Percentiles rank a stretch among this genome's conserved stretches.
Conservation (phyloP, 1,140 invertebrate species). For the Magallana angulata region DNA sequence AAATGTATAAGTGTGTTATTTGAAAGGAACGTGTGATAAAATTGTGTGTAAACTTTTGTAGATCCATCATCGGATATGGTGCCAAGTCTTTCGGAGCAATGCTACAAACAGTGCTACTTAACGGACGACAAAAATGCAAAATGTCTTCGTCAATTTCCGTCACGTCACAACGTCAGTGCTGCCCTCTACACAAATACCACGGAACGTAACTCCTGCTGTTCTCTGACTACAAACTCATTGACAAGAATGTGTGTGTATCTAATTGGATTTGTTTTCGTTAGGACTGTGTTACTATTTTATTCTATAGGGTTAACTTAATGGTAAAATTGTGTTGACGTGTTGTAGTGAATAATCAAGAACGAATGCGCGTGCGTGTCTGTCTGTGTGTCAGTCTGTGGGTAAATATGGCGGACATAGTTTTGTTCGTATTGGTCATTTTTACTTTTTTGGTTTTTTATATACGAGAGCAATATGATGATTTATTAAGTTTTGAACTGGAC, state of each 20-base stretch:
- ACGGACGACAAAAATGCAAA: slow-evolving; percentile 31
- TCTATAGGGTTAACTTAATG: slow-evolving; percentile 30
- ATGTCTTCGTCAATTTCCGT: slow-evolving; percentile 34
- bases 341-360: not conserved
- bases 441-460: not conserved
- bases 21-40: too few relatives aligned
- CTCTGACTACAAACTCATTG: slow-evolving; percentile 12
- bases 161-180: slow-evolving; percentile 25
- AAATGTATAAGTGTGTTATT: too few relatives aligned
- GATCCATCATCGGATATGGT: slow-evolving; percentile 37
- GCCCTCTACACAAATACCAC: slow-evolving; percentile 29
- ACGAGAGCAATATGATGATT: not conserved
- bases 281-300: slow-evolving; percentile 24
- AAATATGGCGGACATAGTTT: not conserved
- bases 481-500: not conserved
- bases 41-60: not conserved
- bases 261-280: not conserved
- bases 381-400: not conserved
- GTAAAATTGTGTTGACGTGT: slow-evolving; percentile 14
- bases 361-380: not conserved
- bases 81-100: slow-evolving; percentile 36
- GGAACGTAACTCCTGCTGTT: slow-evolving; percentile 25
- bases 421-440: not conserved
- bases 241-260: slow-evolving; percentile 20
- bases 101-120: slow-evolving; percentile 32